Percentiles rank a stretch among this genome's conserved stretches.
Evolutionary conservation across 2,113 vertebrate species (phyloP).

Genomic region (Willisornis vidua): DNA sequence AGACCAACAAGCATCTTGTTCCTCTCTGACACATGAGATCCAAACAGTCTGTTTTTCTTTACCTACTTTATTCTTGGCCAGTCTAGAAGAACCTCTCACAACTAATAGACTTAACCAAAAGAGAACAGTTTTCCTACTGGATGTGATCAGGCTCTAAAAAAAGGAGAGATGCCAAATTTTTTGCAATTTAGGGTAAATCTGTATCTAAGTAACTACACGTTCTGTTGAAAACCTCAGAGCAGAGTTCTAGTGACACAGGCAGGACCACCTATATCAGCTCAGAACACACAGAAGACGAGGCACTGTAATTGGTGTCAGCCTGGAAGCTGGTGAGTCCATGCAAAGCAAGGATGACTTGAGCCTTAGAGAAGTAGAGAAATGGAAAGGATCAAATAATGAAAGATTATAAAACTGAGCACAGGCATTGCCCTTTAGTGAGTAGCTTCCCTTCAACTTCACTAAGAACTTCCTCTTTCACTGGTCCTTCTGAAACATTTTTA

Average conservation of each 20-base stretch:
- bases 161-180: fast-evolving
- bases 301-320: not conserved
- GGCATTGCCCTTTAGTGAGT: not conserved
- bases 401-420: not conserved
- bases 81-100: not conserved
- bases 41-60: not conserved
- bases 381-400: not conserved
- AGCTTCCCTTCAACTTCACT: not conserved
- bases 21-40: not conserved
- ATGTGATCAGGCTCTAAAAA: not conserved
- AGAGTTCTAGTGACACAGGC: not conserved
- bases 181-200: not conserved
- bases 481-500: no score
- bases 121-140: not conserved
- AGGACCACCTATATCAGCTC: not conserved
- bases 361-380: not conserved
- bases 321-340: not conserved
- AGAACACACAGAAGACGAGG: not conserved
- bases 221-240: not conserved
- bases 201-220: not conserved
- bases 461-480: not conserved
- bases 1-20: not conserved
- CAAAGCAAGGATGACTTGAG: not conserved
- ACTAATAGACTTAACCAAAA: not conserved
- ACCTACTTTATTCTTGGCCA: not conserved